These are phyloP conservation scores for Octonoba sinensis DNA, from an alignment of 2,888 invertebrate genomes.

Conservation along the genomic window DNA sequence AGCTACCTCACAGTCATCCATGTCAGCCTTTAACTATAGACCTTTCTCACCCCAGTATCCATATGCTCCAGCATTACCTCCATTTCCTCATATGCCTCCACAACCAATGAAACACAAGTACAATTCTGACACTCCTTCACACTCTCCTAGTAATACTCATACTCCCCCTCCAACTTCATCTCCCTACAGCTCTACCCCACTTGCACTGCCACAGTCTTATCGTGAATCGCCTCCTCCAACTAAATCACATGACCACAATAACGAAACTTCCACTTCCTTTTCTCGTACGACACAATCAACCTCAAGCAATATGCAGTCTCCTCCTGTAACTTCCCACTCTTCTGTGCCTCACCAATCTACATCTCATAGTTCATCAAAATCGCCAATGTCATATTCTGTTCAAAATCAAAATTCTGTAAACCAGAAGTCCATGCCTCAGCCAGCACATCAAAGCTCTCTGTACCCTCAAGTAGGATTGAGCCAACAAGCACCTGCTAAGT, in stretches of 20 bases:
- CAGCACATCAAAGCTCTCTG: slow-evolving; percentile 57
- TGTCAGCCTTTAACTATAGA: slow-evolving; percentile 60
- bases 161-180: slow-evolving; percentile 66
- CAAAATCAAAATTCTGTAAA: slow-evolving; percentile 31
- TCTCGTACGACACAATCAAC: slow-evolving; percentile 33
- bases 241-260: slow-evolving; percentile 40
- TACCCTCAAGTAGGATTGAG: slow-evolving; percentile 46
- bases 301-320: slow-evolving; percentile 16
- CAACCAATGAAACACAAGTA: slow-evolving; percentile 57
- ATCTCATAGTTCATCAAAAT: slow-evolving; percentile 39
- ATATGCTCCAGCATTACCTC: slow-evolving; percentile 47
- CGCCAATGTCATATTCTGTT: slow-evolving; percentile 41
- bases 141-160: slow-evolving; percentile 64
- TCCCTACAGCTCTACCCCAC: slow-evolving; percentile 63
- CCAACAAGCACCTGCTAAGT: slow-evolving; percentile 33
- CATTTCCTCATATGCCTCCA: slow-evolving; percentile 64
- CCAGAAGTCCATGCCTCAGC: slow-evolving; percentile 52
- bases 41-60: slow-evolving; percentile 60
- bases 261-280: slow-evolving; percentile 15
- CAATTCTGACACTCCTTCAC: slow-evolving; percentile 35
- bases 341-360: slow-evolving; percentile 18
- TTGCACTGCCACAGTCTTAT: slow-evolving; percentile 40
- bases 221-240: slow-evolving; percentile 40
- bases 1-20: slow-evolving; percentile 54
- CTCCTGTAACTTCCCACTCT: slow-evolving; percentile 48